These are phyloP conservation scores for Ophioninae sp. DNA, from an alignment of 2,888 invertebrate genomes.

Conservation along the genomic window DNA sequence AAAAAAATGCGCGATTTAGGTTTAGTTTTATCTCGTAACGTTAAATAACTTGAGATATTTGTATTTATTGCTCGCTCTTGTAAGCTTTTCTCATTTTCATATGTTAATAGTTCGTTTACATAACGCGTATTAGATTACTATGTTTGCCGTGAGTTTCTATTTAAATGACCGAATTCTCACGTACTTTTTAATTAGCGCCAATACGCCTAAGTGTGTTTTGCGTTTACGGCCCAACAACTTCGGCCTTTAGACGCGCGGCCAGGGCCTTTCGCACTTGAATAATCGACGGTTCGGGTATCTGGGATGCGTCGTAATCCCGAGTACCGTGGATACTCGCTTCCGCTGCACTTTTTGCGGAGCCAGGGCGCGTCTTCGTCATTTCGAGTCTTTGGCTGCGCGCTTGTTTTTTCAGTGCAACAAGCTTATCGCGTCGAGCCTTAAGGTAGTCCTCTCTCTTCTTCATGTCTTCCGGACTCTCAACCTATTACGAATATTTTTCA, in stretches of 20 bases:
- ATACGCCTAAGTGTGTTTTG: background rate
- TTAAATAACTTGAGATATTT: background rate
- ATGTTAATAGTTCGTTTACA: background rate
- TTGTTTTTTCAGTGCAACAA: slow-evolving; percentile 93
- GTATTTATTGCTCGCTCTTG: background rate
- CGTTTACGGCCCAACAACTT: slow-evolving; percentile 87
- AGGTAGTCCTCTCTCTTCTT: slow-evolving; percentile 92
- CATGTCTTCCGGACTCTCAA: slow-evolving; percentile 84
- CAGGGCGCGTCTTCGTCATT: slow-evolving; percentile 82
- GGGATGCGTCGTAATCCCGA: slow-evolving; percentile 70
- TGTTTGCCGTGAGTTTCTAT: background rate
- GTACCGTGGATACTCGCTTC: slow-evolving; percentile 77
- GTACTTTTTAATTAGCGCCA: background rate
- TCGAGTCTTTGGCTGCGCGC: slow-evolving; percentile 91
- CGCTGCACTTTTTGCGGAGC: slow-evolving; percentile 75
- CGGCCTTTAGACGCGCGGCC: slow-evolving; percentile 91
- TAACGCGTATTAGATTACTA: background rate
- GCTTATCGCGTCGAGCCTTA: slow-evolving; percentile 93
- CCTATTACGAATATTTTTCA: slow-evolving; percentile 20
- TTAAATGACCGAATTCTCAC: background rate
- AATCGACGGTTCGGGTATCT: slow-evolving; percentile 82
- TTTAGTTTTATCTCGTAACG: background rate
- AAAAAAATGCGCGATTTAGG: background rate
- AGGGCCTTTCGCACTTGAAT: slow-evolving; percentile 91
- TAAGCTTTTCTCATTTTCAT: too few species aligned